phyloP scores from a whole-genome alignment of 92 coral and sea anemone species.

The Palythoa grandiflora region DNA sequence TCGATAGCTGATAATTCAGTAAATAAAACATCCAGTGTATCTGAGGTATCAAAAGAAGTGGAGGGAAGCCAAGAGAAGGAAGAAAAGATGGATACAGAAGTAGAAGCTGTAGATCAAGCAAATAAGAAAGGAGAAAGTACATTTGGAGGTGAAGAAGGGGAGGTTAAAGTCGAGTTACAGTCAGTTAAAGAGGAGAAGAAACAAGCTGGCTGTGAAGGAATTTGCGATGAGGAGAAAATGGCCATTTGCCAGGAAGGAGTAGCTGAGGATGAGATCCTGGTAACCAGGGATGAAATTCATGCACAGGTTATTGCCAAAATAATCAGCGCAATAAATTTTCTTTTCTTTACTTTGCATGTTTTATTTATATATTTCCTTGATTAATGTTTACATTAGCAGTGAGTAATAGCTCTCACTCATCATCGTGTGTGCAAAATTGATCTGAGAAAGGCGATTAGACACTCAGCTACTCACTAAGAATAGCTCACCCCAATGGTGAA shows the following conservation, averaged over 20 bases:
- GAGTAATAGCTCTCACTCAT: too few species aligned
- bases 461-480: too few species aligned
- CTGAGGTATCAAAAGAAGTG: not conserved
- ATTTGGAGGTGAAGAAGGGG: not conserved
- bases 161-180: not conserved
- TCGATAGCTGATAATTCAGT: not conserved
- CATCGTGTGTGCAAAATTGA: too few species aligned
- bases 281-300: conserved; percentile 38
- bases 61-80: not conserved
- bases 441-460: too few species aligned
- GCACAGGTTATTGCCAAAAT: conserved; percentile 18
- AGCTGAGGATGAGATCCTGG: not conserved
- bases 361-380: too few species aligned
- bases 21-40: not conserved
- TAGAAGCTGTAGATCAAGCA: not conserved
- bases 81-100: conserved; percentile 31
- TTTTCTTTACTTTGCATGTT: too few species aligned
- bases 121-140: not conserved
- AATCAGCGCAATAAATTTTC: too few species aligned
- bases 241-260: not conserved
- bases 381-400: too few species aligned
- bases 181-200: not conserved
- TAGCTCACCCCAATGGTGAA: too few species aligned
- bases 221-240: conserved; percentile 15
- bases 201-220: not conserved